Evolutionary conservation across 1,140 invertebrate genomes (phyloP).

Genomic region (Neocloeon triangulifer): DNA sequence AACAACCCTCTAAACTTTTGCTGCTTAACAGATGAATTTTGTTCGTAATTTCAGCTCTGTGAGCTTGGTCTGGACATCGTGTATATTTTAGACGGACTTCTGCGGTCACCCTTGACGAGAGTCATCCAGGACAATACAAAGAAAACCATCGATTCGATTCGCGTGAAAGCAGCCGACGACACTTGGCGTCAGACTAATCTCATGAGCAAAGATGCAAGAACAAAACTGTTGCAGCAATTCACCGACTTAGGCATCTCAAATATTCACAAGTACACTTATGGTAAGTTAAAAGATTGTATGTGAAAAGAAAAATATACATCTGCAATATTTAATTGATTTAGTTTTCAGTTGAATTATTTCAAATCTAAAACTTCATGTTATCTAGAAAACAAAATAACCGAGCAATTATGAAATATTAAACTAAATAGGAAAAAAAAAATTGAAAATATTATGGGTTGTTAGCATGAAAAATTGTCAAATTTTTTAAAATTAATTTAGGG

Average conservation of each 20-base stretch:
- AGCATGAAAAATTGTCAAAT: too few relatives aligned
- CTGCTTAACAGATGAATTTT: slow-evolving; percentile 8
- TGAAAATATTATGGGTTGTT: too few relatives aligned
- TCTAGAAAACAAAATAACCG: too few relatives aligned
- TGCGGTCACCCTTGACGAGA: slow-evolving; percentile 38
- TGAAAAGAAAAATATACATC: too few relatives aligned
- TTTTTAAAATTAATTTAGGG: too few relatives aligned
- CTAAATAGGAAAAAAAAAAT: too few relatives aligned
- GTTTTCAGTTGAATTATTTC: too few relatives aligned
- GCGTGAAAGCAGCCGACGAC: slow-evolving; percentile 41
- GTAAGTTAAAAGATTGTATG: too few relatives aligned
- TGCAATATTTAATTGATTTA: too few relatives aligned
- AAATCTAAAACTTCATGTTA: too few relatives aligned
- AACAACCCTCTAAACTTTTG: too few relatives aligned
- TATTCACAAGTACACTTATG: slow-evolving; percentile 26
- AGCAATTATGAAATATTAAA: too few relatives aligned
- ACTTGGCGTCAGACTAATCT: slow-evolving; percentile 46
- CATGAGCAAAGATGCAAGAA: slow-evolving; percentile 24
- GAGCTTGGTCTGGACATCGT: slow-evolving; percentile 55
- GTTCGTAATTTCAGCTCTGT: slow-evolving; percentile 25
- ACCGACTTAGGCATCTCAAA: slow-evolving; percentile 23
- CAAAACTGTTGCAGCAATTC: slow-evolving; percentile 31
- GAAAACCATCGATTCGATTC: slow-evolving; percentile 50
- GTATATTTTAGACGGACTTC: slow-evolving; percentile 59
- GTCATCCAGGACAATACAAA: slow-evolving; percentile 40